Evolutionary conservation across 2,888 invertebrate species (phyloP).

Genomic region (Mythimna loreyi): DNA sequence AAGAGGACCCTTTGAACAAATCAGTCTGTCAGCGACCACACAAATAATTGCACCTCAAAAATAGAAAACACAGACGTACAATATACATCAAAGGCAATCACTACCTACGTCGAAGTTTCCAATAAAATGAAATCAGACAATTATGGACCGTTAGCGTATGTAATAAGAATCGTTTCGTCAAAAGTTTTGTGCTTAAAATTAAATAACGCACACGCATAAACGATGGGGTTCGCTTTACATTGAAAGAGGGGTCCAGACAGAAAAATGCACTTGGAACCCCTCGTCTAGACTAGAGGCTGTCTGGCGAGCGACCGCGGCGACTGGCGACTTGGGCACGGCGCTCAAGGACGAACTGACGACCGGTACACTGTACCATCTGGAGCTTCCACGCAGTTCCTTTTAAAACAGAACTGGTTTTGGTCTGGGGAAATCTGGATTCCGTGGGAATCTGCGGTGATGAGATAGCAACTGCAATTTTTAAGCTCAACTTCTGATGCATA

Average conservation of each 20-base stretch:
- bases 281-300: constrained; percentile 87
- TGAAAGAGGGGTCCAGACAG: constrained; percentile 86
- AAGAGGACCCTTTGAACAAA: constrained; percentile 16
- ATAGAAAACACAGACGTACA: constrained; percentile 54
- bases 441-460: constrained; percentile 19
- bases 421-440: not conserved
- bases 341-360: constrained; percentile 67
- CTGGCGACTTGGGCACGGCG: constrained; percentile 71
- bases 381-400: not conserved
- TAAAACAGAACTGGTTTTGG: constrained; percentile 14
- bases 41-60: constrained; percentile 56
- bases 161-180: constrained; percentile 50
- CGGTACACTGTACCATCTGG: not conserved
- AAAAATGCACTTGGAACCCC: constrained; percentile 89
- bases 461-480: constrained; percentile 6
- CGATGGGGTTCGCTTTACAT: constrained; percentile 78
- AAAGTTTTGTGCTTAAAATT: constrained; percentile 75
- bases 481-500: not conserved
- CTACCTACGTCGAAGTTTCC: constrained; percentile 40
- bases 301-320: constrained; percentile 71
- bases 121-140: constrained; percentile 50
- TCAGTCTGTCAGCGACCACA: constrained; percentile 19
- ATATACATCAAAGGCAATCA: constrained; percentile 61
- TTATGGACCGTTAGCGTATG: constrained; percentile 50
- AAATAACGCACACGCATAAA: constrained; percentile 84